Evolutionary conservation across 2,113 vertebrate species (phyloP).

Genomic region (Ammodramus savannarum): DNA sequence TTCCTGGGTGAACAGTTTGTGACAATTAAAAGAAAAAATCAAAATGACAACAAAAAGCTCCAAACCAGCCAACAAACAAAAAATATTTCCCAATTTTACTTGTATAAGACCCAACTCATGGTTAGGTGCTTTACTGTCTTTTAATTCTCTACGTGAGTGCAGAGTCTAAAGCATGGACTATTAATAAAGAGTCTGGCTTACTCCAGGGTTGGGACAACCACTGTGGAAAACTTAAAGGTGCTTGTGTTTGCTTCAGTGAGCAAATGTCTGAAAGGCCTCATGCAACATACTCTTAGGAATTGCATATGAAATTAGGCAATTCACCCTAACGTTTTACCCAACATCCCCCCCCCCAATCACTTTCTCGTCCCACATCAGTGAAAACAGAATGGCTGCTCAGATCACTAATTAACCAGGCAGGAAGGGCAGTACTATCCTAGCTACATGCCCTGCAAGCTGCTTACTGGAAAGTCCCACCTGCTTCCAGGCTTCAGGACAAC

Average conservation of each 20-base stretch:
- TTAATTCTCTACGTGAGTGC: background rate
- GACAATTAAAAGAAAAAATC: background rate
- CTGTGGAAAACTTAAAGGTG: rapidly evolving
- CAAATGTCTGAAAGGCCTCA: rapidly evolving
- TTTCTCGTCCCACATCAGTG: background rate
- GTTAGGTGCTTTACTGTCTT: background rate
- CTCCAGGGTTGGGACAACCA: background rate
- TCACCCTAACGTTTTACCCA: background rate
- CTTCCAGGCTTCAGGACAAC: background rate
- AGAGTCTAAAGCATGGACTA: background rate
- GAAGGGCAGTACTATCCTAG: background rate
- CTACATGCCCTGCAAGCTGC: background rate
- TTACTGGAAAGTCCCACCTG: too few species aligned
- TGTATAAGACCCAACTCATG: background rate
- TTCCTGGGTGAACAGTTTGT: background rate
- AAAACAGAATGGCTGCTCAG: background rate
- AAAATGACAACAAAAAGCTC: background rate
- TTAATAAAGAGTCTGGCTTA: background rate
- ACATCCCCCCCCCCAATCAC: rapidly evolving
- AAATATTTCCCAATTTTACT: background rate
- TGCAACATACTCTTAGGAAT: rapidly evolving
- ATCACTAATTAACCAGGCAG: background rate
- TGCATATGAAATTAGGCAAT: background rate
- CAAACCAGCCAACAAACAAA: background rate
- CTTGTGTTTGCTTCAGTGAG: background rate